Evolutionary conservation across 2,113 vertebrate genomes (phyloP).

Genomic region (Mohoua ochrocephala): DNA sequence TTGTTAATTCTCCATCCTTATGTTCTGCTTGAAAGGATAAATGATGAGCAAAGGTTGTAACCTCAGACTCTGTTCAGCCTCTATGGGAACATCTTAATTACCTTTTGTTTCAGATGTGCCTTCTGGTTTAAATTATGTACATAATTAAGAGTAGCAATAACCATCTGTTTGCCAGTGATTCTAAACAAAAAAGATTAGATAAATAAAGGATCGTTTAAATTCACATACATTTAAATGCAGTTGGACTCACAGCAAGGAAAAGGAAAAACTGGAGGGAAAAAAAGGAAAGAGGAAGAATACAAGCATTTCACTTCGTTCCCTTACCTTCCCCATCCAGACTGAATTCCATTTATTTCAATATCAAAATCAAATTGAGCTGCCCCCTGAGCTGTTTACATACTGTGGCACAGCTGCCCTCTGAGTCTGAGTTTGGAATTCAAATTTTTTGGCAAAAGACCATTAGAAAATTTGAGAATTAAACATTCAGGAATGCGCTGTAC

Average conservation of each 20-base stretch:
- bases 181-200: background rate
- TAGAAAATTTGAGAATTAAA: background rate
- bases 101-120: background rate
- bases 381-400: background rate
- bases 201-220: background rate
- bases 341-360: background rate
- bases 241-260: background rate
- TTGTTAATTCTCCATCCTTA: background rate
- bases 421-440: background rate
- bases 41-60: background rate
- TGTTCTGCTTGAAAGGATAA: background rate
- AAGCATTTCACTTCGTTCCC: background rate
- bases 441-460: background rate
- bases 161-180: background rate
- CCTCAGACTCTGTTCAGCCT: background rate
- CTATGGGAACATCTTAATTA: background rate
- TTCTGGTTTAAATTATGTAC: constrained; percentile 13
- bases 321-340: background rate
- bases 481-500: background rate
- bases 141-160: constrained; percentile 33
- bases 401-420: background rate
- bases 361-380: background rate
- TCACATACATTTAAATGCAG: background rate
- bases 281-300: background rate
- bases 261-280: background rate